Percentiles rank a stretch among this genome's conserved stretches.
Conservation (phyloP, 2,888 invertebrate species). For the Leptopilina myrica region DNA sequence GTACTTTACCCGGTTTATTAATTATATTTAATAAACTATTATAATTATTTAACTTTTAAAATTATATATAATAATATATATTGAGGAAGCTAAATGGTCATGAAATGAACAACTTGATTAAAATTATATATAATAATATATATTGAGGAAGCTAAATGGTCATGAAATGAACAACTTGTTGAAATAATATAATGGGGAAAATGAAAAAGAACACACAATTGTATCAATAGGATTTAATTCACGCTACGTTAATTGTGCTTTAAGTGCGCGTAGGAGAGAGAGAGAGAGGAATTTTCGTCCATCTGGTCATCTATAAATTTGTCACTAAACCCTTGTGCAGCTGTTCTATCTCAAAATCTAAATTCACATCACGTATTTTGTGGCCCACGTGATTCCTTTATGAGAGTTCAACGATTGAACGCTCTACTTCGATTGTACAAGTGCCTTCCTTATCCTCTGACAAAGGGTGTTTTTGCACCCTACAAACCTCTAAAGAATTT, state of each 20-base stretch:
- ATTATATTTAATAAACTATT: too few relatives aligned
- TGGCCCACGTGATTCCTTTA: conserved; percentile 16
- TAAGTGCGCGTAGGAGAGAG: neutral
- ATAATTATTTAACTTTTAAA: too few relatives aligned
- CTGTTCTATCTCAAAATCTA: conserved; percentile 1
- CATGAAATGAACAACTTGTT: too few relatives aligned
- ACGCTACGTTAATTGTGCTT: conserved; percentile 19
- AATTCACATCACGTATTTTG: conserved; percentile 33
- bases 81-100: too few relatives aligned
- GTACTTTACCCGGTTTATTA: too few relatives aligned
- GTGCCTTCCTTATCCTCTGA: conserved; percentile 1
- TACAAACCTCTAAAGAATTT: neutral
- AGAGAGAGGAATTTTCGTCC: neutral
- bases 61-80: too few relatives aligned
- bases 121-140: too few relatives aligned
- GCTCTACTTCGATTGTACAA: conserved; percentile 13
- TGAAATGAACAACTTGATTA: too few relatives aligned
- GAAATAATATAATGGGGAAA: neutral
- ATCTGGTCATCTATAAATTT: conserved; percentile 27
- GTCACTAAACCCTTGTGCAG: neutral
- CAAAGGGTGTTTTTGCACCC: conserved; percentile 9
- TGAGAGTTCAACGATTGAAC: conserved; percentile 18
- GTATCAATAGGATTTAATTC: conserved; percentile 11
- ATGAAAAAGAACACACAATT: conserved; percentile 4
- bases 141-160: too few relatives aligned